phyloP scores from a whole-genome alignment of 2,113 vertebrate genomes.

The Petaurus breviceps region DNA sequence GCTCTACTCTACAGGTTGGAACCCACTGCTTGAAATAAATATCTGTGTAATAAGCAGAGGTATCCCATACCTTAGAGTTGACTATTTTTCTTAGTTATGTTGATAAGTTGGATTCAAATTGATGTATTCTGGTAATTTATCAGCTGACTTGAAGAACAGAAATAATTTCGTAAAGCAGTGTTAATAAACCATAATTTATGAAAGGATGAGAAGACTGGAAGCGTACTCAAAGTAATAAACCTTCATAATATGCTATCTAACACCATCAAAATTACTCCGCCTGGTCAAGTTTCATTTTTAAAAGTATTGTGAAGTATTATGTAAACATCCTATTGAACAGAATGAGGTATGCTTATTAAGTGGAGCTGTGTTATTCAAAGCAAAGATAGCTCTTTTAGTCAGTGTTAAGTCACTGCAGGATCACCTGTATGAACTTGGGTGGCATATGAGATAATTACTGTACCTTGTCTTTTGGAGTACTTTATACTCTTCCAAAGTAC shows the following conservation, averaged over 20 bases:
- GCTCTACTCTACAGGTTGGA: neutral
- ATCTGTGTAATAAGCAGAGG: neutral
- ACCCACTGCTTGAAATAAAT: neutral
- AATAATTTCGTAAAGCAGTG: neutral
- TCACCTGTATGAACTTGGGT: neutral
- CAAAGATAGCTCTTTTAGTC: neutral
- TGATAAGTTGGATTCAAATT: neutral
- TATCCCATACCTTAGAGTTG: neutral
- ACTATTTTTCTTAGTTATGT: neutral
- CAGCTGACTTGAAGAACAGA: neutral
- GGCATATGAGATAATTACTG: neutral
- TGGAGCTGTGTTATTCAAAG: neutral
- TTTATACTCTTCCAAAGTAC: slow-evolving; percentile 5
- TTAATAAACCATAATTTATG: neutral
- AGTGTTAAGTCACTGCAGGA: neutral
- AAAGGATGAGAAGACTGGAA: neutral
- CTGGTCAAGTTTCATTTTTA: neutral
- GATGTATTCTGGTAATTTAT: neutral
- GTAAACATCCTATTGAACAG: neutral
- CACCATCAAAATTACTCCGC: neutral
- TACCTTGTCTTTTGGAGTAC: slow-evolving; percentile 19
- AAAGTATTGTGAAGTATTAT: neutral
- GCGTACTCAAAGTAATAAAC: neutral
- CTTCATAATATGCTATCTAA: neutral
- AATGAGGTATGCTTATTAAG: neutral